Base-by-base conservation (phyloP, 2,113 vertebrate species). In the Barbus barbus region DNA sequence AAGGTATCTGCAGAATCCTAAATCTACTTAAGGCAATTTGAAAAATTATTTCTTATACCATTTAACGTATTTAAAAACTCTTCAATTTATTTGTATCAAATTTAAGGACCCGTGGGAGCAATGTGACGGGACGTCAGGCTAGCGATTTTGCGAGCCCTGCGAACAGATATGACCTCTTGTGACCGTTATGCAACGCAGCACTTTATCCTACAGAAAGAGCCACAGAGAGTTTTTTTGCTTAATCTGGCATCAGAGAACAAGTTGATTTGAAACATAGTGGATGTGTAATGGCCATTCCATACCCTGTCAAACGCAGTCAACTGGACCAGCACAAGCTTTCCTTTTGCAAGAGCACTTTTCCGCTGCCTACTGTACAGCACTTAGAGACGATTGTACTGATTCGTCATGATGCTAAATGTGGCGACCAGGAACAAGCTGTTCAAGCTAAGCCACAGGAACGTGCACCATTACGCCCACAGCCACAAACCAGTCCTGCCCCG, bases 351-450 rank as follows among this genome's bases (percentile, higher is more conserved):
- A 67, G 82, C 88, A 84, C 90, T 91, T 89, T 78, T 93, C 86
- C 71, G n/a, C 85, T 46, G 69, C 83, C 86, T 88, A 92, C 90
- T 86, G 85, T 82, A 89, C 91, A 92, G 87, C 90, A 92, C 87
- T 92, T 91, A 88, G 88, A 51, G 84, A 92, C 90, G 92, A 92
- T 91, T 48, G 85, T 61, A 93, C 89, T 22, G 89, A 91, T 90
- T 92, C 88, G 91, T 89, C 87, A 90, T 91, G 90, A 92, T 89
- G 89, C 90, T 89, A 91, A 92, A 93, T 92, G 87, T 88, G 91
- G 92, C 85, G 72, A 87, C 78, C 78, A 28, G 87, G 90, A 89
- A 91, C 86, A 92, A 91, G 60, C 83, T 26, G 67, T 81, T 85
- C 53, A 75, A 83, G 46, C 41, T n/a, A 48, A 53, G 69, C 78